A percentile compares a stretch with the other conserved stretches of the same genome.
Conservation (phyloP, 2,888 invertebrate species). For the Fragum sueziense region DNA sequence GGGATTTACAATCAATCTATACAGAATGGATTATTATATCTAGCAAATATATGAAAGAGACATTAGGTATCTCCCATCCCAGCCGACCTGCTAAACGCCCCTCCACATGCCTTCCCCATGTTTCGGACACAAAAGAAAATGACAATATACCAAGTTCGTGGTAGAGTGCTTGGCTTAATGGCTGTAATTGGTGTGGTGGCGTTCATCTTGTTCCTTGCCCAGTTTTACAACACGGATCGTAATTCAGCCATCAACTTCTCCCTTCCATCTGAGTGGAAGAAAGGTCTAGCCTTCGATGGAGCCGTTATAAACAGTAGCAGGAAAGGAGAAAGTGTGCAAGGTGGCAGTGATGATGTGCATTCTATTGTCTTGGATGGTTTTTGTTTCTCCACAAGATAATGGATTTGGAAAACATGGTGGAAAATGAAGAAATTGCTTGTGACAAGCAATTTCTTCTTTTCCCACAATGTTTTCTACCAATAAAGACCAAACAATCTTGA, state of each 20-base stretch:
- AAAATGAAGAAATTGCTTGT: no score
- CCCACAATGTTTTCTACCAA: slow-evolving; percentile 1
- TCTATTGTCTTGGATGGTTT: slow-evolving; percentile 96
- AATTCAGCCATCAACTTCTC: slow-evolving; percentile 21
- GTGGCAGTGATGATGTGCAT: slow-evolving; percentile 82
- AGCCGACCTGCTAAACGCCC: no score
- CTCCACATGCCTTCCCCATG: slow-evolving; percentile 3
- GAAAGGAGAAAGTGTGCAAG: background rate
- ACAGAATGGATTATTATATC: no score
- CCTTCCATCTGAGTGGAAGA: slow-evolving; percentile 21
- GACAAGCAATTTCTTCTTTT: background rate
- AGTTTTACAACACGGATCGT: slow-evolving; percentile 43
- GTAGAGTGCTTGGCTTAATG: slow-evolving; percentile 36
- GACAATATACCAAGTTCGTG: slow-evolving; percentile 39
- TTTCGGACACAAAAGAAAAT: slow-evolving; percentile 18
- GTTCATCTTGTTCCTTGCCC: slow-evolving; percentile 41
- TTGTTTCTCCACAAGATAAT: no score
- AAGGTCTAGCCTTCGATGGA: slow-evolving; percentile 26
- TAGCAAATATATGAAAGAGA: no score
- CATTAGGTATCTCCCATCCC: no score
- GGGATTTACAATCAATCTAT: no score
- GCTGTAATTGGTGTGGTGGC: slow-evolving; percentile 30
- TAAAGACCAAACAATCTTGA: no score
- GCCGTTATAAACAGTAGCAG: background rate
- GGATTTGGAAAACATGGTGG: no score